These are phyloP conservation scores for Colletes latitarsis DNA, from an alignment of 1,140 invertebrate species.

Conservation along the genomic window DNA sequence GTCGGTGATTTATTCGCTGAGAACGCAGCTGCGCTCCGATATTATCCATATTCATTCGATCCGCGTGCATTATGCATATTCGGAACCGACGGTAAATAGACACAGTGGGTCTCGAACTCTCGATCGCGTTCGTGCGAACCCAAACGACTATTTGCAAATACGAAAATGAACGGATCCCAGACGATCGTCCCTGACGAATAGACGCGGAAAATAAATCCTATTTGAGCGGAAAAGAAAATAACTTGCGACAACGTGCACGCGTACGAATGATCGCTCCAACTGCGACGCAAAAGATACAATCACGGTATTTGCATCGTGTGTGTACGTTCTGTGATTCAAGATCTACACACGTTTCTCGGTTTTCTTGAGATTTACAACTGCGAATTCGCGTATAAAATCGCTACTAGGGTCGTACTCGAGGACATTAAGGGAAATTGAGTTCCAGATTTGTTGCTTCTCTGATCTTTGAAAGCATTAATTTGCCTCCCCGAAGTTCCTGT, in stretches of 20 bases:
- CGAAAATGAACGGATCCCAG: not conserved
- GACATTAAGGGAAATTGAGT: too few relatives aligned
- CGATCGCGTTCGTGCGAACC: constrained; percentile 55
- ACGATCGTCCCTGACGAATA: not conserved
- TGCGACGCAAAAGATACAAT: not conserved
- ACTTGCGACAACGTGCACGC: not conserved
- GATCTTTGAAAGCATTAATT: too few relatives aligned
- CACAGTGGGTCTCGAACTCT: not conserved
- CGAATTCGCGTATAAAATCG: too few relatives aligned
- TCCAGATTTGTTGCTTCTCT: too few relatives aligned
- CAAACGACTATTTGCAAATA: constrained; percentile 37
- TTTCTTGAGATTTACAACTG: too few relatives aligned
- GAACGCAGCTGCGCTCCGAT: not conserved
- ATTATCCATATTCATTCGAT: not conserved
- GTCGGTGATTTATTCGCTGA: constrained; percentile 8
- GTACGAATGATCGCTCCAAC: not conserved
- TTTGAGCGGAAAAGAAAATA: not conserved
- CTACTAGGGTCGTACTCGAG: too few relatives aligned
- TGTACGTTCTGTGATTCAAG: too few relatives aligned
- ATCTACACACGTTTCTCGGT: too few relatives aligned
- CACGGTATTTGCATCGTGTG: too few relatives aligned
- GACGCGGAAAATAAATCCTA: not conserved
- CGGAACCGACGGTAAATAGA: not conserved
- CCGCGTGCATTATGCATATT: constrained; percentile 21
- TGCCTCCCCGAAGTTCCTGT: too few relatives aligned